Conservation (phyloP, 2,888 invertebrate genomes). For the Drosophila nigricruria region DNA sequence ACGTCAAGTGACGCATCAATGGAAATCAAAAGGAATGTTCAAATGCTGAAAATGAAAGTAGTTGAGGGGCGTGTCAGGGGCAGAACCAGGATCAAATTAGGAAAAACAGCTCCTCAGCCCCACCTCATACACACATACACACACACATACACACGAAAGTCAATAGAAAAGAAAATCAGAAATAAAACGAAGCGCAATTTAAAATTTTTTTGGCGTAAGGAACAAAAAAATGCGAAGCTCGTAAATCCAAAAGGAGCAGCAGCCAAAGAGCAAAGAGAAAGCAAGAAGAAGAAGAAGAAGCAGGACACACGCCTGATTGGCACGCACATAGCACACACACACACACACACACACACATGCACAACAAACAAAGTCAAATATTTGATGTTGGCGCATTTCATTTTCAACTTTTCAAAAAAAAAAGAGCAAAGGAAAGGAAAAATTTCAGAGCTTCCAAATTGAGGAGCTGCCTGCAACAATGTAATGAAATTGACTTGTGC, state of each 20-base stretch:
- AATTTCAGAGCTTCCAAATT: conserved; percentile 37
- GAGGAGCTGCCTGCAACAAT: conserved; percentile 59
- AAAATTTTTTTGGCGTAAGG: conserved; percentile 68
- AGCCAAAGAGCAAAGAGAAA: conserved; percentile 22
- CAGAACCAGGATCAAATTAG: conserved; percentile 17
- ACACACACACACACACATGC: conserved; percentile 11
- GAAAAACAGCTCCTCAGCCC: conserved; percentile 4
- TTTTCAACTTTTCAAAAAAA: conserved; percentile 68
- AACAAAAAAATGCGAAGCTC: conserved; percentile 65
- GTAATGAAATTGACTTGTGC: conserved; percentile 75
- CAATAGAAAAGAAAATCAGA: conserved; percentile 42
- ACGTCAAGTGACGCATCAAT: conserved; percentile 21
- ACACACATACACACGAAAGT: conserved; percentile 27
- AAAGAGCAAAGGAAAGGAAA: conserved; percentile 8
- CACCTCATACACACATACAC: neutral
- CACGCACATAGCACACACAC: conserved; percentile 60
- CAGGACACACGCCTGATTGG: conserved; percentile 77
- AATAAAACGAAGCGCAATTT: conserved; percentile 71
- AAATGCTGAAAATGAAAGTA: conserved; percentile 61
- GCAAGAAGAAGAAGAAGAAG: neutral
- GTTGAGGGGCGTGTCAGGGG: conserved; percentile 29
- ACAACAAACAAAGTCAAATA: conserved; percentile 73
- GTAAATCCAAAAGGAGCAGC: conserved; percentile 61
- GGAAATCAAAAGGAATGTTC: conserved; percentile 52
- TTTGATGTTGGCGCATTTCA: conserved; percentile 76